Base-by-base conservation (phyloP, 2,113 vertebrate species). In the Malurus elegans region DNA sequence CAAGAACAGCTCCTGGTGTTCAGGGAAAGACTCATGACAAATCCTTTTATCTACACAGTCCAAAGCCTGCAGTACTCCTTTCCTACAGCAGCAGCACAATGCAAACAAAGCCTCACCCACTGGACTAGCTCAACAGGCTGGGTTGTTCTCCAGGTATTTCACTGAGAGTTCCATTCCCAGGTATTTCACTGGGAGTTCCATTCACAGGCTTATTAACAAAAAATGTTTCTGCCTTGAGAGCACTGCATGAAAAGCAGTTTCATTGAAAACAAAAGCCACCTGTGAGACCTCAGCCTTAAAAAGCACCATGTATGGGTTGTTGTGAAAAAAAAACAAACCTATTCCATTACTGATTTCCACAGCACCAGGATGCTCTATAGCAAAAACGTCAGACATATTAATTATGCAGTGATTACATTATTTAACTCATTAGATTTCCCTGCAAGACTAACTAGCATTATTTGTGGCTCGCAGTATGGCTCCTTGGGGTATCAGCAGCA, bases 401-500 rank as follows among this genome's bases (percentile, higher is more conserved):
- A 93, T 81, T 72, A 94, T 50, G 67, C 48, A 96, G 72, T 50
- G 93, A 96, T 82, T 91, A 93, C 83, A 86, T 92, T 88, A 94
- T 92, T 93, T 92, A 97, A 95, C 40, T 92, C 76, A 95, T 95
- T 95, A 95, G 51, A 96, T 96, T 95, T 95, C 84, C 84, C 92
- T 69, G 51, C 76, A 81, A 92, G 70, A 98, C 98, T 98, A 94
- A 98, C 98, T 98, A 86, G 98, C 97, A 96, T 93, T 98, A 96
- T 98, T 99, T 66, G 99, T 99, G 70, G 99, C 99, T 88, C 99
- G 94, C 80, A 99, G 98, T 82, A 99, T 99, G 76, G 99, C 99
- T 97, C 99, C 99, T 95, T 99, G 99, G 53, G 99, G 99, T 80
- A 99, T 99, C 84, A 99, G 98, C 80, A 99, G 98, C 87, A 99